phyloP scores from a whole-genome alignment of 2,888 invertebrate species.

The Heliothis peltigera region DNA sequence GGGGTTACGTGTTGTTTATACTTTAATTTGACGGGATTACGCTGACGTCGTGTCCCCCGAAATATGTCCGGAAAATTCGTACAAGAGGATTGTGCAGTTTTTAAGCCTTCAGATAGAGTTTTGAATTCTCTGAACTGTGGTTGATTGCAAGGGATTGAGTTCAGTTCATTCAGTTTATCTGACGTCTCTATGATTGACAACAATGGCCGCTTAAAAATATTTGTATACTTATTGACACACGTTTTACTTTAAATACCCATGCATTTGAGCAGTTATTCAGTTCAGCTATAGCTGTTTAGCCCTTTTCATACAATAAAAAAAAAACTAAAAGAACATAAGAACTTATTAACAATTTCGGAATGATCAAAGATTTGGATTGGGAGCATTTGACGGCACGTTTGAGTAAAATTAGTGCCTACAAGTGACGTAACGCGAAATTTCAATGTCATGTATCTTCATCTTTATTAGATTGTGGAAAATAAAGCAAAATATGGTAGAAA shows the following conservation, averaged over 20 bases:
- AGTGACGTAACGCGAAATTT: no score
- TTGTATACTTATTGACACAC: not conserved
- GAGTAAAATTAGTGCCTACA: no score
- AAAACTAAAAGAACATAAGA: no score
- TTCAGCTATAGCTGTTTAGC: no score
- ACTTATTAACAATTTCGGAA: no score
- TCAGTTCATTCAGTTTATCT: constrained; percentile 1
- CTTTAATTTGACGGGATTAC: constrained; percentile 49
- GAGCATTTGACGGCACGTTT: no score
- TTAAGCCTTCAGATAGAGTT: constrained; percentile 36
- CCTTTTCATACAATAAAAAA: no score
- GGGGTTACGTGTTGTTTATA: constrained; percentile 38
- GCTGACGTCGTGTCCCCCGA: constrained; percentile 8
- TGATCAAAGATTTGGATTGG: no score
- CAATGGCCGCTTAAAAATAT: not conserved
- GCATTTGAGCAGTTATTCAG: not conserved
- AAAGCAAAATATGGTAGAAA: no score
- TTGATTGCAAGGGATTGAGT: not conserved
- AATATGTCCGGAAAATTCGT: constrained; percentile 22
- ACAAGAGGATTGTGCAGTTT: constrained; percentile 28
- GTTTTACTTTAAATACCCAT: not conserved
- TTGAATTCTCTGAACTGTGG: constrained; percentile 12
- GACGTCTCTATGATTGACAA: no score
- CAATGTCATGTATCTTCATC: no score
- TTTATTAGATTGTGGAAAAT: no score